These are phyloP conservation scores for Palythoa caribaeorum DNA, from an alignment of 92 coral and sea anemone genomes.

Conservation along the genomic window DNA sequence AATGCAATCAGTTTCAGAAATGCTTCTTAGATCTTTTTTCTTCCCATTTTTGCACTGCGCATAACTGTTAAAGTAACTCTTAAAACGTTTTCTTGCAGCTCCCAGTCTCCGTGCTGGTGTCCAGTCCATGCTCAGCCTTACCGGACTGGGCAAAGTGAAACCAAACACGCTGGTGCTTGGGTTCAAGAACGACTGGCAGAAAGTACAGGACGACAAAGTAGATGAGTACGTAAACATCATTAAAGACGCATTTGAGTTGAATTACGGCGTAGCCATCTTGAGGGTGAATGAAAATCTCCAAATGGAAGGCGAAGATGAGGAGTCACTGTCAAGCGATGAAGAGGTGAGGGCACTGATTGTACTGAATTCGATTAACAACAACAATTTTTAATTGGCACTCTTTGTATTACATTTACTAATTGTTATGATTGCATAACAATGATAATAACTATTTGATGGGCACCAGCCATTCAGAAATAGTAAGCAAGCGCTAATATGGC, in stretches of 20 bases:
- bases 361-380: not conserved
- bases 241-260: slow-evolving; percentile 86
- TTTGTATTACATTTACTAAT: no score
- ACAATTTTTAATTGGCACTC: no score
- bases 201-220: slow-evolving; percentile 56
- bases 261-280: slow-evolving; percentile 85
- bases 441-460: no score
- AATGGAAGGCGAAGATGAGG: slow-evolving; percentile 63
- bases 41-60: no score
- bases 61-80: no score
- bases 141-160: slow-evolving; percentile 94
- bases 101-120: slow-evolving; percentile 88
- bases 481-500: no score
- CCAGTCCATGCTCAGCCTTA: slow-evolving; percentile 84
- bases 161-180: slow-evolving; percentile 98
- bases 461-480: no score
- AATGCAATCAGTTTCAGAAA: no score
- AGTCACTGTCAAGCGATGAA: slow-evolving; percentile 10
- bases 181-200: slow-evolving; percentile 86
- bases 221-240: slow-evolving; percentile 82
- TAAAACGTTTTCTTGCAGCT: slow-evolving; percentile 62
- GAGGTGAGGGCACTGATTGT: slow-evolving; percentile 9
- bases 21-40: no score
- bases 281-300: slow-evolving; percentile 74
- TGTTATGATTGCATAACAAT: no score